Evolutionary conservation across 2,888 invertebrate species (phyloP), one percentile per base, ranked within the genome.

Genomic region (Coecobrya sp.): DNA sequence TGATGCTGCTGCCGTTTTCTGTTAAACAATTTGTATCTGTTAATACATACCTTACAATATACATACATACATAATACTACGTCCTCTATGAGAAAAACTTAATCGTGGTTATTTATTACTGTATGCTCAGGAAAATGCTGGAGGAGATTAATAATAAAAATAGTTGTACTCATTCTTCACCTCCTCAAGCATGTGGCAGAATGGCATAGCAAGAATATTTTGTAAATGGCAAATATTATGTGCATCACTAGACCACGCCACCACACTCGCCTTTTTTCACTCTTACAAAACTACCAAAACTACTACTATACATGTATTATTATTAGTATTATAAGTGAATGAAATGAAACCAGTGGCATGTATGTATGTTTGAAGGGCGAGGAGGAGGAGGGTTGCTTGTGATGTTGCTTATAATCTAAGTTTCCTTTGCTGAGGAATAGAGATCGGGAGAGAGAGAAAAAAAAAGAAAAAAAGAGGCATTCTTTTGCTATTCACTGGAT

Each of bases 81-180:
- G 52, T 10, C 10, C 52, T 16, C 52, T 19, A 22, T 65, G 59
- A 59, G 55, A 59, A 87, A 91, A 70, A 86, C 59, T 91, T 91
- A 59, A 82, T 81, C 91, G 70, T 42, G 59, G 91, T 91, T 91
- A 91, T 91, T 91, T 91, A 91, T 91, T 91, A 86, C 91, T 42
- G 27, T 73, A 27, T 45, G 65, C 79, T 73, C 27, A 87, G 59
- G 81, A 91, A 91, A 86, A 91, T 91, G 70, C 86, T 91, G 86
- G 81, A 87, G 85, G 84, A 92, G 87, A 92, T 92, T 92, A 92
- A 92, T 92, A 92, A 92, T 92, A 88, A 87, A 91, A 92, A 92
- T 92, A 88, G 92, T 88, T 92, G 84, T 85, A 92, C 88, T 92
- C 92, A 87, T 92, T 92, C 86, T 84, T 92, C 88, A 84, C 87